Conservation (phyloP, 2,113 vertebrate genomes). For the Nycticorax nycticorax region DNA sequence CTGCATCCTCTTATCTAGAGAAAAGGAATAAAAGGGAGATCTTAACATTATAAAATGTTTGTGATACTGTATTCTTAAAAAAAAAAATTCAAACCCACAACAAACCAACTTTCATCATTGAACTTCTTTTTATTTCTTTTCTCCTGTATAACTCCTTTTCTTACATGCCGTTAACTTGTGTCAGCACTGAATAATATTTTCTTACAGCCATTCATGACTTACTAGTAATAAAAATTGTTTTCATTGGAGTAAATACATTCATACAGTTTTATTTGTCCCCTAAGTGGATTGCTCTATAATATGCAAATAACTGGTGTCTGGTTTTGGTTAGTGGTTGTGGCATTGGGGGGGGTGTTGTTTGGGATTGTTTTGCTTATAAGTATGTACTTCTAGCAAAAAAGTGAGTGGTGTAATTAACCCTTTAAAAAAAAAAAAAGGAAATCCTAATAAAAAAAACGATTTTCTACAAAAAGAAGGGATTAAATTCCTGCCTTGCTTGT, state of each 20-base stretch:
- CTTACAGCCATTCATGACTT: background rate
- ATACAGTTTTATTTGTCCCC: background rate
- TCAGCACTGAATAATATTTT: background rate
- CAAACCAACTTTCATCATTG: background rate
- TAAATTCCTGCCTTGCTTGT: background rate
- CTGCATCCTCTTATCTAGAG: background rate
- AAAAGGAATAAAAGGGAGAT: background rate
- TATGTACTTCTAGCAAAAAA: background rate
- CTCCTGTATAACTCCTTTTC: background rate
- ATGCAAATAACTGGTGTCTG: background rate
- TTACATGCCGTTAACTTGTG: background rate
- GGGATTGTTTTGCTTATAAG: background rate
- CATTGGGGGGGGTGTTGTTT: background rate
- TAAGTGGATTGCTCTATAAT: background rate
- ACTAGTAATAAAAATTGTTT: background rate
- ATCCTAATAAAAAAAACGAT: background rate
- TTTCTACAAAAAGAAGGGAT: background rate
- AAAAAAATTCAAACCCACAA: background rate
- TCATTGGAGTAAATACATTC: background rate
- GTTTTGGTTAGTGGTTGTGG: background rate
- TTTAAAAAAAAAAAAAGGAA: background rate
- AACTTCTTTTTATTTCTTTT: background rate
- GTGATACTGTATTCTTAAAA: background rate
- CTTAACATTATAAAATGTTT: background rate
- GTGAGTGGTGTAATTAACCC: background rate